Base-by-base conservation (phyloP, 2,888 invertebrate genomes). In the Drosophila algonquin region DNA sequence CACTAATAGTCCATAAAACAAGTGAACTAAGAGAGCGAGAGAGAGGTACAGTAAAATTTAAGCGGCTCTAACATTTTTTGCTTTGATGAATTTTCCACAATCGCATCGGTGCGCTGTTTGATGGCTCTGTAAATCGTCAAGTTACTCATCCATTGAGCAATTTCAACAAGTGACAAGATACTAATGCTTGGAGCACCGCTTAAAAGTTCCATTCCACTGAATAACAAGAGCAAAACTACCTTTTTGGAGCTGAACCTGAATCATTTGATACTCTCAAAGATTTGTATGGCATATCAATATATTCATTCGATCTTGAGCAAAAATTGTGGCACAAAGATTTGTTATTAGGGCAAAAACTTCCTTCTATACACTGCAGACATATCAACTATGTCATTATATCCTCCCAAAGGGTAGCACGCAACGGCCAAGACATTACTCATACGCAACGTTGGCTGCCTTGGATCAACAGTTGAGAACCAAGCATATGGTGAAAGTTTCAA, bases 401-500 rank as follows among this genome's bases (percentile, higher is more conserved):
- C 8, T 27, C 27, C 1, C 27, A 8, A 27, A 27, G 27, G 27
- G 27, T 27, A 27, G 7, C 35, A 67, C 60, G 60, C 77, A 76
- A 76, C 71, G 59, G 64, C 48, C 55, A 61, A 51, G 57, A 53
- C 53, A 68, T 80, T 64, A 62, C 80, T 70, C 86, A 81, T 81
- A 75, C 76, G 79, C 76, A 63, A 35, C 65, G 73, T 64, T 63
- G 63, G 14, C 27, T 47, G 40, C 2, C 40, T 40, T n/a, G 47
- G 63, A 62, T 67, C 72, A 67, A 67, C 67, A 67, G 67, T 51
- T 71, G 67, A 71, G 67, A 67, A 71, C 72, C 35, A n/a, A 54
- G 54, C 56, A 74, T 74, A 65, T 74, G 67, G 48, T 6, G 12
- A 21, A 53, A 44, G 53, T 32, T 64, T 63, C 48, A 56, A 16